phyloP scores from a whole-genome alignment of 2,888 invertebrate species.

The Tetragonisca angustula region DNA sequence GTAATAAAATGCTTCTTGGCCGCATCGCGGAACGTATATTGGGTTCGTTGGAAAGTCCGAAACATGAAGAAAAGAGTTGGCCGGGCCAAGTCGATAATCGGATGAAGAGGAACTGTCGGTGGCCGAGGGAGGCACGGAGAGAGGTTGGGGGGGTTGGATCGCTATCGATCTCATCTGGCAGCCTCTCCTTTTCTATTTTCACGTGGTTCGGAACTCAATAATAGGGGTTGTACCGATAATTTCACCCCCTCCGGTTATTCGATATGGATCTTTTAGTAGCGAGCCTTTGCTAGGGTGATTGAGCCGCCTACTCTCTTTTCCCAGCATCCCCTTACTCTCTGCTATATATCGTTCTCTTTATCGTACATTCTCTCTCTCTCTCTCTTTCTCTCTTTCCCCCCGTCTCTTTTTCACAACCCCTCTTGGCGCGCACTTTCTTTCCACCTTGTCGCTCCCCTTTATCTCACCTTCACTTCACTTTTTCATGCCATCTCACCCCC shows the following conservation, averaged over 20 bases:
- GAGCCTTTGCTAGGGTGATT: constrained; percentile 78
- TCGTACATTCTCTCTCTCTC: background rate
- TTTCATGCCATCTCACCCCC: constrained; percentile 64
- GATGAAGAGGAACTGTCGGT: constrained; percentile 66
- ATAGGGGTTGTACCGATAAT: constrained; percentile 79
- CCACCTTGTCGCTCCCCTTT: constrained; percentile 43
- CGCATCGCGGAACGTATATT: constrained; percentile 50
- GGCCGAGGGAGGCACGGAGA: constrained; percentile 32
- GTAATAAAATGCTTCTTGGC: constrained; percentile 57
- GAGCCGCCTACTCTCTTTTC: constrained; percentile 63
- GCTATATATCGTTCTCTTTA: constrained; percentile 17
- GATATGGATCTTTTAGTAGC: constrained; percentile 78
- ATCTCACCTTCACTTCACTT: constrained; percentile 55
- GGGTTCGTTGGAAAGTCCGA: constrained; percentile 59
- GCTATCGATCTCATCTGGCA: constrained; percentile 70
- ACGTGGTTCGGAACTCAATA: constrained; percentile 76
- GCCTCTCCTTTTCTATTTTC: constrained; percentile 70
- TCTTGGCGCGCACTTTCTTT: constrained; percentile 50
- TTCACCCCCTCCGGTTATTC: constrained; percentile 76
- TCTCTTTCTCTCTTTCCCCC: background rate
- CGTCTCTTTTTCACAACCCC: constrained; percentile 42
- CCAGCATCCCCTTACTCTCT: constrained; percentile 27
- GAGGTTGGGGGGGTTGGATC: constrained; percentile 8
- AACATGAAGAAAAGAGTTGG: constrained; percentile 64
- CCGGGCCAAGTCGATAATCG: constrained; percentile 68